Base-by-base conservation (phyloP, 2,113 vertebrate genomes). In the Butorides virescens region DNA sequence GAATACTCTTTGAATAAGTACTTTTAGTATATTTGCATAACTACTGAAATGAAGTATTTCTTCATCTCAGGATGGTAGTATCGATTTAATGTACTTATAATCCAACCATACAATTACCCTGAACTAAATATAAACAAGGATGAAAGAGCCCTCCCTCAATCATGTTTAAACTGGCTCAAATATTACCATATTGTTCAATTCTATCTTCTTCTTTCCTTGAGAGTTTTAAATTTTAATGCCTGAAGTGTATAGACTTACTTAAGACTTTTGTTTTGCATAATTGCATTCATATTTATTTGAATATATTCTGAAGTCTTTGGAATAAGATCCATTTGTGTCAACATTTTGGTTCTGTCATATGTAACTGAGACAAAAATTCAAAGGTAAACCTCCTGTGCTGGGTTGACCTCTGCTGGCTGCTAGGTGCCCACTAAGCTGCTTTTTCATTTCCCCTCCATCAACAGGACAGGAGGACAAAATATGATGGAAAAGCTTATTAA, bases 151-250 rank as follows among this genome's bases (percentile, higher is more conserved):
- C 42, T 90, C 25, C 8, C 15, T 78, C 13, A 62, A 36, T 12
- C 7, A 27, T 42, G 4, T 52, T 72, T 61, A 83, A 79, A 68
- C 17, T 37, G 4, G 20, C 4, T 74, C 42, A 85, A 74, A 36
- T n/a, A 42, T 49, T 36, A 25, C 3, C 11, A n/a, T 50, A 19
- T 59, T 11, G 0, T 63, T 61, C 1, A 0, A 26, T 71, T 75
- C 19, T 39, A 21, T 85, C 37, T 78, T 85, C 21, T 88, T 6
- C 13, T 75, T 88, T 82, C 13, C 7, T 74, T 95, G 32, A 25
- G 19, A 66, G 13, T 4, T 84, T 55, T 34, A 36, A 13, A 1
- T 27, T 89, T 70, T 34, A 81, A 74, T 46, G 8, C 6, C 21
- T 77, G 25, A 52, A 66, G 12, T 70, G 18, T 39, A 53, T 17